Evolutionary conservation across 2,113 vertebrate species (phyloP), one percentile per base, ranked within the genome.

Genomic region (human): DNA sequence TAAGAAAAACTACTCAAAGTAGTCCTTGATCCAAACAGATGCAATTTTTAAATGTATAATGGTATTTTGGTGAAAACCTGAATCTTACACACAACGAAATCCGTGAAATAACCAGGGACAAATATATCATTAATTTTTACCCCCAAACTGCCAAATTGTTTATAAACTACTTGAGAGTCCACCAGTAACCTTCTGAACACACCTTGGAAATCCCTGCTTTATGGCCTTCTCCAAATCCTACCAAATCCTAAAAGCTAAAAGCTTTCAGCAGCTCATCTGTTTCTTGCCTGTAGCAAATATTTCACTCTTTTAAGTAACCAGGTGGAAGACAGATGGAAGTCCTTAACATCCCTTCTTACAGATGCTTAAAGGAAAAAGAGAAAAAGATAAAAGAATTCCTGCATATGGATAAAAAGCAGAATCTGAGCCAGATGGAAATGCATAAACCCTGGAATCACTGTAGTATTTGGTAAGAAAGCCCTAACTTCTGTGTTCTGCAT

Each of bases 311-410:
- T 90, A 57, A 61, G 17, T 52, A 70, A 85, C 66, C n/a, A 93
- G 59, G 52, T 90, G 17, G n/a, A 96, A 92, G 27, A 43, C 82
- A 95, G 79, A 89, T 96, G 68, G 79, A 66, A 97, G 25, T 68
- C 75, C 55, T 93, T 61, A 79, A 61, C 25, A 93, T 52, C 40
- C 23, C 14, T 16, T 90, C 66, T 89, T 86, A 38, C 0, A 57
- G 48, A 1, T 4, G 68, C 85, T 52, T 59, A 89, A 79, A 89
- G 23, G 83, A 3, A 80, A 43, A 55, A 72, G 32, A 80, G 20
- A 45, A 75, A 96, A 75, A 78, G 2, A 30, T 27, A 73, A 32
- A 48, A 20, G 20, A n/a, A 22, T 10, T 79, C 0, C 10, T 38
- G 35, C 25, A n/a, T 68, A 43, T 61, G 72, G 64, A 59, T 93